These are phyloP conservation scores for Periophthalmus modestus DNA, from an alignment of 2,113 vertebrate genomes.

Conservation along the genomic window DNA sequence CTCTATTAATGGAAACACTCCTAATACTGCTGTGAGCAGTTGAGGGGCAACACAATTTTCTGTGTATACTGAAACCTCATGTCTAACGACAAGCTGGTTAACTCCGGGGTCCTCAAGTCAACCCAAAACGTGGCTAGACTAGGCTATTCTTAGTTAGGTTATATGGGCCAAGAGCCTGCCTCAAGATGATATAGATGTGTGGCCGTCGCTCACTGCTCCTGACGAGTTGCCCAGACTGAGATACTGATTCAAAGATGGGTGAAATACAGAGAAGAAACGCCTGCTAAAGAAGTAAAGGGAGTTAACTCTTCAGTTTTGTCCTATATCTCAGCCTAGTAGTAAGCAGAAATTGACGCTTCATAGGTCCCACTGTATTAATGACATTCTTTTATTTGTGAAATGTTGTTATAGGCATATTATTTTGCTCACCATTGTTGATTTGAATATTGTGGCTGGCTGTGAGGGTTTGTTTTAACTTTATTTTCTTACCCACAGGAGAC, in stretches of 20 bases:
- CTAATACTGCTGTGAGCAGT: too few species aligned
- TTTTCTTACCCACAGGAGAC: conserved; percentile 76
- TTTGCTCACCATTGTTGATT: neutral
- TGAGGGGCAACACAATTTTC: too few species aligned
- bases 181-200: neutral
- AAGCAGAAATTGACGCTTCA: too few species aligned
- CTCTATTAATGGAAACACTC: too few species aligned
- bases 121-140: too few species aligned
- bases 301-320: neutral
- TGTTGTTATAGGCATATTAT: too few species aligned
- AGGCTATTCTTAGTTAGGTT: too few species aligned
- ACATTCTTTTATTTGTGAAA: neutral
- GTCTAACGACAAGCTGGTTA: too few species aligned
- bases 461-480: neutral
- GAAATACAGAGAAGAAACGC: too few species aligned
- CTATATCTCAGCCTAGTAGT: neutral
- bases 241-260: too few species aligned
- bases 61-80: too few species aligned
- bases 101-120: too few species aligned
- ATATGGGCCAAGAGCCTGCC: neutral
- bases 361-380: neutral
- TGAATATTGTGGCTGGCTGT: neutral
- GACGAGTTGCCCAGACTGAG: neutral
- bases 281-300: neutral
- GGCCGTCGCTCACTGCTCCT: neutral